A percentile compares a stretch with the other conserved stretches of the same genome.
phyloP scores from a whole-genome alignment of 2,888 invertebrate species.

The Automeris io region DNA sequence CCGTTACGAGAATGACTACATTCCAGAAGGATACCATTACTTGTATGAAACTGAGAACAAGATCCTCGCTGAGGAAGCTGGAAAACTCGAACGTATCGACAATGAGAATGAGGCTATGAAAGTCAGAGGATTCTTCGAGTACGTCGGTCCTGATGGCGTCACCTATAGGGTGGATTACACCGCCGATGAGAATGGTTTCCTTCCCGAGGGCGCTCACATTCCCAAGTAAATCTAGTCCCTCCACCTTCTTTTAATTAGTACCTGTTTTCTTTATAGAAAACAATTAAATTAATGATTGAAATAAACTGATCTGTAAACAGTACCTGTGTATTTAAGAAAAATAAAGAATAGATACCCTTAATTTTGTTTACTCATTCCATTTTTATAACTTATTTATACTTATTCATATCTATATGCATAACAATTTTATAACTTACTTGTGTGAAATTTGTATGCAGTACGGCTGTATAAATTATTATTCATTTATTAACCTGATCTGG shows the following conservation, averaged over 20 bases:
- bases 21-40: slow-evolving; percentile 62
- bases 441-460: not conserved
- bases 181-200: slow-evolving; percentile 66
- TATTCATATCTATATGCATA: not conserved
- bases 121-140: slow-evolving; percentile 63
- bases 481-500: no score
- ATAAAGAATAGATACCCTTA: slow-evolving; percentile 3
- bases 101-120: slow-evolving; percentile 43
- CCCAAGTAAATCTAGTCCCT: slow-evolving; percentile 38
- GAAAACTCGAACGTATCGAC: slow-evolving; percentile 50
- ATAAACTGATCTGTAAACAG: slow-evolving; percentile 3
- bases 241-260: slow-evolving; percentile 3
- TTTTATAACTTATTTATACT: not conserved
- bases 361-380: not conserved
- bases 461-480: slow-evolving; percentile 1
- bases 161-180: slow-evolving; percentile 68
- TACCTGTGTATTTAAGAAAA: slow-evolving; percentile 7
- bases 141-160: slow-evolving; percentile 58
- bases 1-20: slow-evolving; percentile 52
- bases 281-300: not conserved
- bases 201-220: slow-evolving; percentile 50
- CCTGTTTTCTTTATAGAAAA: not conserved
- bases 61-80: slow-evolving; percentile 64
- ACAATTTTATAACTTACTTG: not conserved
- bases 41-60: slow-evolving; percentile 70